These are phyloP conservation scores for Strix uralensis DNA, from an alignment of 2,113 vertebrate species.

Conservation along the genomic window DNA sequence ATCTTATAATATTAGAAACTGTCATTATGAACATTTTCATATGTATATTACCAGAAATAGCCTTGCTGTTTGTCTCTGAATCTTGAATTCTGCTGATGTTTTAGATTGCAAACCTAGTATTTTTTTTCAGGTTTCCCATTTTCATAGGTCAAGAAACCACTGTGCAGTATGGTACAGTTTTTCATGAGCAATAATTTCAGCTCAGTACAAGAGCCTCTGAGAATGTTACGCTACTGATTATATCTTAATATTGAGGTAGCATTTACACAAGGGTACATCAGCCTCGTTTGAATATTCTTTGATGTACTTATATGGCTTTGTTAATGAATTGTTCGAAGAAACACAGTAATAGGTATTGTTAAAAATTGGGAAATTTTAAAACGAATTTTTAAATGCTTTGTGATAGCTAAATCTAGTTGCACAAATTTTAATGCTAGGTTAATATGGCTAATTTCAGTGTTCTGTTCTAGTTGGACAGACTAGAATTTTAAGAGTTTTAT, in stretches of 20 bases:
- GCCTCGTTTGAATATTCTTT: neutral
- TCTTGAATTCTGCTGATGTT: neutral
- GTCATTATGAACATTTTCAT: neutral
- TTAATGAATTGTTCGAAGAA: neutral
- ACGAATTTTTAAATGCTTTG: neutral
- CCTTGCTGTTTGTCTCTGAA: neutral
- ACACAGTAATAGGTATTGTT: neutral
- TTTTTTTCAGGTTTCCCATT: neutral
- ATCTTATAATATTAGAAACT: neutral
- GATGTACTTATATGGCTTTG: neutral
- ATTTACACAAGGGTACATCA: neutral
- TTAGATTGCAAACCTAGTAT: neutral
- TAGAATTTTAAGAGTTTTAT: neutral
- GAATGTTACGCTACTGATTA: neutral
- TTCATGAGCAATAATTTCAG: neutral
- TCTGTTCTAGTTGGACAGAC: neutral
- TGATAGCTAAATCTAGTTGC: neutral
- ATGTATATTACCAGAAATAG: neutral
- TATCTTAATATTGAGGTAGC: neutral
- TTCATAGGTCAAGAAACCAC: neutral
- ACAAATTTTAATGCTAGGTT: neutral
- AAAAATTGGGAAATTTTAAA: neutral
- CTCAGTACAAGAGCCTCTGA: neutral
- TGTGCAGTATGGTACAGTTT: neutral
- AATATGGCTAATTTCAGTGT: neutral